Evolutionary conservation across 2,888 invertebrate species (phyloP), one percentile per base, ranked within the genome.

Genomic region (Ellobium chinense): DNA sequence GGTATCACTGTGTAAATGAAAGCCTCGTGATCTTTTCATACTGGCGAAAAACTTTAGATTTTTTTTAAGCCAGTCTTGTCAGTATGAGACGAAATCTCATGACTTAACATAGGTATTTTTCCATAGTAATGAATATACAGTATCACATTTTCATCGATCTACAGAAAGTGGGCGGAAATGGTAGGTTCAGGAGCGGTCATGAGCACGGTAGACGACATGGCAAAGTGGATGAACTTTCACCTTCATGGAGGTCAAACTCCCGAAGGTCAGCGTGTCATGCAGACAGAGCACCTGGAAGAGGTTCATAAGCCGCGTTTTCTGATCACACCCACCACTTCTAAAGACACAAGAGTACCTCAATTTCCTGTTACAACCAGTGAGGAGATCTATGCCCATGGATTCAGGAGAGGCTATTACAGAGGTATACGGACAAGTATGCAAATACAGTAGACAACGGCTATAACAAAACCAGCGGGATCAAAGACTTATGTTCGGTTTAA

Each of bases 171-270:
- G 91, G 87, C 87, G 34, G 70, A 84, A 9, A 69, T 90, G 21
- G 88, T 89, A 58, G 91, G 90, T 0, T 90, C 92, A 5, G 91
- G 91, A 7, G 89, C 91, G 34, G 84, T 92, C 12, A 81, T 92
- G 63, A 87, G 87, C 54, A 90, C 87, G 31, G 89, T 91, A 2
- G 78, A 82, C 4, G 91, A 92, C 79, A 91, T 91, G 91, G 84
- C 88, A 1, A 85, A 90, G 34, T 92, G 92, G 91, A 88, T 92
- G 86, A 78, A 87, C 77, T 89, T 91, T 56, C 89, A 89, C 56
- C 85, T 91, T 0, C 82, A 79, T 54, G 77, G 78, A 5, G 89
- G 90, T 0, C 75, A 72, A 29, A 81, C 80, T 39, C 72, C 65
- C 1, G 36, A 80, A 2, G 89, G 86, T 1, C 56, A 74, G 18